These are phyloP conservation scores for Patiria miniata DNA, from an alignment of 35 echinoderm and acorn worm genomes.

Conservation along the genomic window DNA sequence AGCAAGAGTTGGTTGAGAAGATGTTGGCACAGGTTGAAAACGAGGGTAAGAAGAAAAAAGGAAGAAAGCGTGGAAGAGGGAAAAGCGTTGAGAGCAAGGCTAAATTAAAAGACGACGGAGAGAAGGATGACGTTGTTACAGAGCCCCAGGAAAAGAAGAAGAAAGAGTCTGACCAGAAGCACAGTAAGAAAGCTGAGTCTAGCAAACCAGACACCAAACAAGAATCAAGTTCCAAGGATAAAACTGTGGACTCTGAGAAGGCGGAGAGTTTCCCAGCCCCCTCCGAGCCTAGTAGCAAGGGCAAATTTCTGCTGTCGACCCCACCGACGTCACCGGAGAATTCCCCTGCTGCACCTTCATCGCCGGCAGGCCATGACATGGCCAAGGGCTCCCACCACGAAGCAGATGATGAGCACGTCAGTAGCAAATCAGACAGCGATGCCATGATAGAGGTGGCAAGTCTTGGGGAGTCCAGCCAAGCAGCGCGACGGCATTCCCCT, in stretches of 20 bases:
- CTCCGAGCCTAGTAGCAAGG: background rate
- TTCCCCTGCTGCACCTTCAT: slow-evolving; percentile 53
- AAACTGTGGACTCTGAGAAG: slow-evolving; percentile 32
- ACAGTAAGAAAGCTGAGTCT: slow-evolving; percentile 15
- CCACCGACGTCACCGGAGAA: slow-evolving; percentile 94
- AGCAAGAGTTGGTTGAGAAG: background rate
- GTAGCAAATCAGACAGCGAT: slow-evolving; percentile 88
- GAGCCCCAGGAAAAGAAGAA: slow-evolving; percentile 32
- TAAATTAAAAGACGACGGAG: slow-evolving; percentile 15
- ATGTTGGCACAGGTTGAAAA: slow-evolving; percentile 18
- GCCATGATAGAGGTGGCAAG: slow-evolving; percentile 69
- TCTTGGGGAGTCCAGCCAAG: slow-evolving; percentile 48
- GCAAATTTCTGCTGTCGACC: slow-evolving; percentile 48
- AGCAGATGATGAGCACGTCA: slow-evolving; percentile 53
- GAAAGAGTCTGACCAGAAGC: slow-evolving; percentile 22
- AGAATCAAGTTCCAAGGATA: slow-evolving; percentile 42
- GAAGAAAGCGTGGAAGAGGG: background rate
- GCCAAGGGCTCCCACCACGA: slow-evolving; percentile 19
- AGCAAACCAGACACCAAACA: slow-evolving; percentile 1
- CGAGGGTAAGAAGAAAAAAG: slow-evolving; percentile 42
- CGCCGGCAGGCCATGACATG: slow-evolving; percentile 56
- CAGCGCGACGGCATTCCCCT: background rate
- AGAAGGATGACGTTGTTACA: background rate
- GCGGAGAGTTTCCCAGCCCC: background rate
- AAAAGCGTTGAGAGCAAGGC: slow-evolving; percentile 24